A percentile compares a stretch with the other conserved stretches of the same genome.
These are phyloP conservation scores for Haliclystus octoradiatus DNA, from an alignment of 30 jellyfish, hydroid and myxozoan species.

Conservation along the genomic window DNA sequence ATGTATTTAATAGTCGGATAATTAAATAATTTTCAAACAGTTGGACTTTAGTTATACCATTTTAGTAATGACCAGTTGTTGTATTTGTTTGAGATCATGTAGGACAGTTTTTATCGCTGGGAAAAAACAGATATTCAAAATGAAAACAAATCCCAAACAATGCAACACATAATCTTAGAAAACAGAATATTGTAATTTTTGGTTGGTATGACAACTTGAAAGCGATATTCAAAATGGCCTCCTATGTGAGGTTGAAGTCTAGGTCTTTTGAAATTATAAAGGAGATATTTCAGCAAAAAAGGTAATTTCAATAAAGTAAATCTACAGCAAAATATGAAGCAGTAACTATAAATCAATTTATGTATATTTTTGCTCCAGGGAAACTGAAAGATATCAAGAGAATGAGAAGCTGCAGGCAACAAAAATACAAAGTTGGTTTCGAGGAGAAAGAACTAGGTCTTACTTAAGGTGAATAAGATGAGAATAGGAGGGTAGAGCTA, in stretches of 20 bases:
- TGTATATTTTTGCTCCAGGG: not conserved
- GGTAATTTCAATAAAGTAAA: conserved; percentile 7
- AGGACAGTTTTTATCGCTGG: too few species aligned
- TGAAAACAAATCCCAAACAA: too few species aligned
- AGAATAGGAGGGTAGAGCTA: too few species aligned
- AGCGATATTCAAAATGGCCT: conserved; percentile 24
- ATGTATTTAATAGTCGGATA: too few species aligned
- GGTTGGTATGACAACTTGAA: conserved; percentile 1
- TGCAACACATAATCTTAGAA: not conserved
- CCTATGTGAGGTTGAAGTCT: conserved; percentile 19
- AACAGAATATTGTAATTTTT: conserved; percentile 10
- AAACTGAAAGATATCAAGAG: not conserved
- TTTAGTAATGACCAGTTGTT: too few species aligned
- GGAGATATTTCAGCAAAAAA: conserved; percentile 8
- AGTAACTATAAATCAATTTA: conserved; percentile 5
- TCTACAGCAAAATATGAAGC: conserved; percentile 19
- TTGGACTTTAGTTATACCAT: too few species aligned
- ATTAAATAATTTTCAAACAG: too few species aligned
- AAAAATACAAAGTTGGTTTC: conserved; percentile 49
- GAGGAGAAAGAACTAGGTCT: conserved; percentile 38
- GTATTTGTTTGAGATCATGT: too few species aligned
- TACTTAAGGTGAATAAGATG: conserved; percentile 35
- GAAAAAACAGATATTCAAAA: too few species aligned
- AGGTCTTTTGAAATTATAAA: conserved; percentile 5
- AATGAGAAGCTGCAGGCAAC: conserved; percentile 11